A percentile compares a stretch with the other conserved stretches of the same genome.
These are phyloP conservation scores for Synanceia verrucosa DNA, from an alignment of 2,797 vertebrate species.

Conservation along the genomic window DNA sequence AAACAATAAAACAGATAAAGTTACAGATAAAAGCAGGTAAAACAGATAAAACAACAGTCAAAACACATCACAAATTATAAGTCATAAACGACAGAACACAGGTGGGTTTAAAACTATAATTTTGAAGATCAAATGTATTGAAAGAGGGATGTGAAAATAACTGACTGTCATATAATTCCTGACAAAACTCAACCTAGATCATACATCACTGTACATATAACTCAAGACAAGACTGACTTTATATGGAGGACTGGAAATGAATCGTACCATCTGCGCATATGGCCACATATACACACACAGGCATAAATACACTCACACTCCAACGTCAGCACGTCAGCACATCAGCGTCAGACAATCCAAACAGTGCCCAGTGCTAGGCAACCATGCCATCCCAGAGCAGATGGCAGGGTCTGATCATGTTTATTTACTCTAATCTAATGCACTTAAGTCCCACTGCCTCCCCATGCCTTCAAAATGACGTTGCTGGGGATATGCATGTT, in stretches of 20 bases:
- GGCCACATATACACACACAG: constrained; percentile 38
- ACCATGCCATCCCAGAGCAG: constrained; percentile 74
- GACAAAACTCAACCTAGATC: not conserved
- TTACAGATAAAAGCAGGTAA: too few species aligned
- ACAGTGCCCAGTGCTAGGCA: constrained; percentile 74
- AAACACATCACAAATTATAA: too few species aligned
- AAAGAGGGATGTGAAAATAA: not conserved
- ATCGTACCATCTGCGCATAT: constrained; percentile 65
- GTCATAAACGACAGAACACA: too few species aligned
- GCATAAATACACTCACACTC: constrained; percentile 25
- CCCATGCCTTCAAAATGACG: constrained; percentile 60
- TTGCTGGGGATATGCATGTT: constrained; percentile 32
- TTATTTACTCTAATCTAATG: constrained; percentile 79
- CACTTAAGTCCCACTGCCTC: constrained; percentile 68
- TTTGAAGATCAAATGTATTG: not conserved
- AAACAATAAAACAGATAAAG: too few species aligned
- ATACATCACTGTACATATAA: too few species aligned
- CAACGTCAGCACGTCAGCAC: constrained; percentile 61
- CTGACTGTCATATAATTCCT: not conserved
- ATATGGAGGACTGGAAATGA: constrained; percentile 46
- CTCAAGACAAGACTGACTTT: constrained; percentile 17
- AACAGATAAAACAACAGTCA: too few species aligned
- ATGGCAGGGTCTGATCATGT: constrained; percentile 78
- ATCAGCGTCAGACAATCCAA: constrained; percentile 64
- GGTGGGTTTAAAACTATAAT: too few species aligned